A percentile compares a stretch with the other conserved stretches of the same genome.
phyloP scores from a whole-genome alignment of 2,888 invertebrate species.

The Uropetala carovei region DNA sequence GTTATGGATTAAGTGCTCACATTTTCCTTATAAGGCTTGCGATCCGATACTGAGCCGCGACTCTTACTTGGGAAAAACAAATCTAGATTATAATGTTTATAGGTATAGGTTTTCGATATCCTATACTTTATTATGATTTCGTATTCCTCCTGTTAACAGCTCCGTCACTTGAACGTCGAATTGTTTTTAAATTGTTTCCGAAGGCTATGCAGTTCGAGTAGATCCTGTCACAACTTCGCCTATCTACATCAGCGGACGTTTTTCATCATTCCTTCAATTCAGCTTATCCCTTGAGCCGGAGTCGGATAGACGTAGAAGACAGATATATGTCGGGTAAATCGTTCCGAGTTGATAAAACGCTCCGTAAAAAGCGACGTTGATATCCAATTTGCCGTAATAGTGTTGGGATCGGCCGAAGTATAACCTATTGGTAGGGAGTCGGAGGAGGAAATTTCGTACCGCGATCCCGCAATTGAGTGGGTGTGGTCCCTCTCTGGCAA shows the following conservation, averaged over 20 bases:
- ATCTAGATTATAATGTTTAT: too few species aligned
- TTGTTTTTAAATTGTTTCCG: too few species aligned
- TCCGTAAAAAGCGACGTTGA: constrained; percentile 43
- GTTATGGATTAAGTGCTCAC: too few species aligned
- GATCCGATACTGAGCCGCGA: too few species aligned
- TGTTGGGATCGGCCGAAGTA: constrained; percentile 17
- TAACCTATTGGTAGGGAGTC: background rate
- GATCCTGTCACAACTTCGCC: too few species aligned
- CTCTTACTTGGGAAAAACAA: too few species aligned
- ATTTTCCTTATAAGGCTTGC: too few species aligned
- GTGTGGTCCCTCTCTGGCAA: constrained; percentile 52
- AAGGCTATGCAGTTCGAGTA: too few species aligned
- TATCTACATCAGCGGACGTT: background rate
- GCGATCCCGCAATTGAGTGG: constrained; percentile 61
- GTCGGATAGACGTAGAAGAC: background rate
- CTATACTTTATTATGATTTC: too few species aligned
- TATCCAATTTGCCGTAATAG: constrained; percentile 42
- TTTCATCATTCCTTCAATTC: background rate
- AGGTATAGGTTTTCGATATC: too few species aligned
- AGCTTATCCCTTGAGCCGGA: background rate
- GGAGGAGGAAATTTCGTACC: constrained; percentile 21
- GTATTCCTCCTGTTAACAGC: too few species aligned
- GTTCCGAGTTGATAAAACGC: background rate
- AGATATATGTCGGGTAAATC: background rate
- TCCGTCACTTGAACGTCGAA: too few species aligned